phyloP scores from a whole-genome alignment of 2,113 vertebrate genomes.

The Bungarus multicinctus region DNA sequence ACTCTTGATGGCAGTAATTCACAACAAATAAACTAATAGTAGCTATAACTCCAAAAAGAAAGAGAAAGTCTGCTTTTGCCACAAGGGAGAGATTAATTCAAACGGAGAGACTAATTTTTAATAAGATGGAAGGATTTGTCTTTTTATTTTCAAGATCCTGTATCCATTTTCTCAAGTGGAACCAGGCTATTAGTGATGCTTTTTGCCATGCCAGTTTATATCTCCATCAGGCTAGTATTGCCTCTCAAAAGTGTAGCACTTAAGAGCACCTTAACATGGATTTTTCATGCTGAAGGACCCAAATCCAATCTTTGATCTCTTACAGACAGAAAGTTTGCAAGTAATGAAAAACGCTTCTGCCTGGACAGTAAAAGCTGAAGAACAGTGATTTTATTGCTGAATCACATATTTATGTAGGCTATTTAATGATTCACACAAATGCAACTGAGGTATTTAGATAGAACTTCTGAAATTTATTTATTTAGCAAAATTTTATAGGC shows the following conservation, averaged over 20 bases:
- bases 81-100: neutral
- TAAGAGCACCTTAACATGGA: neutral
- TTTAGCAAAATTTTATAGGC: neutral
- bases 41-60: neutral
- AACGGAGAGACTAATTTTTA: neutral
- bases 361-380: neutral
- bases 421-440: neutral
- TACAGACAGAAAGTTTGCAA: neutral
- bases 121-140: neutral
- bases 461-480: neutral
- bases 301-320: neutral
- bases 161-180: neutral
- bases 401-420: neutral
- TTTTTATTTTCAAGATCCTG: slow-evolving; percentile 22
- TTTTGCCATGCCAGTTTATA: neutral
- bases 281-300: neutral
- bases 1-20: slow-evolving; percentile 14
- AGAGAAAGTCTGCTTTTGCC: neutral
- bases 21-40: slow-evolving; percentile 9
- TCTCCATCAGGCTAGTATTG: neutral
- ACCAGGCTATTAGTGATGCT: neutral
- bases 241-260: neutral
- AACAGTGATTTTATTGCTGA: neutral
- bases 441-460: neutral
- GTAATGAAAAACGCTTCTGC: neutral